Evolutionary conservation across 92 coral and sea anemone genomes (phyloP).

Genomic region (Actinernus sp.): DNA sequence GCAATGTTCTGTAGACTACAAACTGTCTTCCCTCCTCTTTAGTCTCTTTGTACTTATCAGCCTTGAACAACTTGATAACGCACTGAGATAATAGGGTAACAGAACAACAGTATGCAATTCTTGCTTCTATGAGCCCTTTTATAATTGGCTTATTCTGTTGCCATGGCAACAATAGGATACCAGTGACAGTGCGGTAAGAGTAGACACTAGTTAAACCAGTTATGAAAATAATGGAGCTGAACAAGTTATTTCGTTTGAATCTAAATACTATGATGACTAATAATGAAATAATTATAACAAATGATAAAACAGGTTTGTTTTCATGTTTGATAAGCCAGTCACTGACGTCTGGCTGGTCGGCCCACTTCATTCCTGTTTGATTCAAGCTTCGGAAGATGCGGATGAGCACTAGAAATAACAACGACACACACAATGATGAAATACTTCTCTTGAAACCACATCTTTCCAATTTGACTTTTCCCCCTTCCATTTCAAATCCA

Average conservation of each 20-base stretch:
- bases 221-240: constrained; percentile 41
- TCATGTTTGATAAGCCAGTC: constrained; percentile 94
- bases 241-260: constrained; percentile 22
- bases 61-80: constrained; percentile 24
- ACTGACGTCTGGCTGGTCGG: constrained; percentile 88
- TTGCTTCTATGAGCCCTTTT: constrained; percentile 77
- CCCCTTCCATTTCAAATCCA: neutral
- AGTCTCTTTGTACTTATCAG: constrained; percentile 2
- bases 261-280: constrained; percentile 48
- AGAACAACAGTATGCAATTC: constrained; percentile 78
- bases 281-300: constrained; percentile 39
- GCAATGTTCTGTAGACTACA: constrained; percentile 15
- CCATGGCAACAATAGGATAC: constrained; percentile 82
- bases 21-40: neutral
- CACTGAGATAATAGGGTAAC: constrained; percentile 43
- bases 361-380: constrained; percentile 99
- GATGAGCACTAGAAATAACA: constrained; percentile 49
- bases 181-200: constrained; percentile 80
- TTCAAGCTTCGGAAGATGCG: constrained; percentile 81
- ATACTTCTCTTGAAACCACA: no score
- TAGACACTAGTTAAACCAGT: constrained; percentile 66
- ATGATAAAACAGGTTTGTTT: constrained; percentile 65
- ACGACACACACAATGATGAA: constrained; percentile 4
- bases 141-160: constrained; percentile 39
- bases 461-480: neutral